Evolutionary conservation across 2,888 invertebrate species (phyloP), one percentile per base, ranked within the genome.

Genomic region (Hirtodrosophila histrioides): DNA sequence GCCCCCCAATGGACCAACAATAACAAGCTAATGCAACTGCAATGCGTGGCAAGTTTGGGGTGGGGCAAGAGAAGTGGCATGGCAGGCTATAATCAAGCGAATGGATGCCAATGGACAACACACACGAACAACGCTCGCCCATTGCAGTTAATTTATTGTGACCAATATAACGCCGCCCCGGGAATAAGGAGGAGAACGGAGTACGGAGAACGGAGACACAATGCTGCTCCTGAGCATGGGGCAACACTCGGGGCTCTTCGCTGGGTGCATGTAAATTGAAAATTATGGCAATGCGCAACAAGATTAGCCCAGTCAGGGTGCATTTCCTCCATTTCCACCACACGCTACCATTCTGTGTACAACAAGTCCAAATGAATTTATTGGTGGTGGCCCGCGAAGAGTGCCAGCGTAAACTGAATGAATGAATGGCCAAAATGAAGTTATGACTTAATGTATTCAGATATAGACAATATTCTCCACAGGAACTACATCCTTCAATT

Each of bases 221-320:
- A 17, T 31, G 27, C 33, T 33, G 5, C 27, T 27, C 27, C 27
- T 27, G 6, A 27, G 27, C 27, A 8, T 31, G 31, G 27, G 9
- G 9, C 40, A 27, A 58, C 31, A 35, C 58, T 56, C 54, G 51
- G 50, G 43, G 68, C 40, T 36, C 17, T 12, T 39, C 39, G 56
- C 48, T 53, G 70, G 68, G 51, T 70, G 85, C 86, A 83, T 86
- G 82, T 86, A 83, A 83, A 83, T 83, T 83, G 82, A 83, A 83
- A 83, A 83, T 83, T 83, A 83, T 83, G 82, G 87, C 85, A 86
- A 83, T 87, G 87, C 83, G 87, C 87, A 87, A 87, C 87, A 83
- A 83, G 83, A 83, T 83, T 83, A 83, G 87, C 73, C 66, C 71
- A 62, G 62, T 77, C 68, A 61, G 71, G 41, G 33, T 57, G 62